Evolutionary conservation across 2,888 invertebrate genomes (phyloP).

Genomic region (Chrysopilus asiliformis): DNA sequence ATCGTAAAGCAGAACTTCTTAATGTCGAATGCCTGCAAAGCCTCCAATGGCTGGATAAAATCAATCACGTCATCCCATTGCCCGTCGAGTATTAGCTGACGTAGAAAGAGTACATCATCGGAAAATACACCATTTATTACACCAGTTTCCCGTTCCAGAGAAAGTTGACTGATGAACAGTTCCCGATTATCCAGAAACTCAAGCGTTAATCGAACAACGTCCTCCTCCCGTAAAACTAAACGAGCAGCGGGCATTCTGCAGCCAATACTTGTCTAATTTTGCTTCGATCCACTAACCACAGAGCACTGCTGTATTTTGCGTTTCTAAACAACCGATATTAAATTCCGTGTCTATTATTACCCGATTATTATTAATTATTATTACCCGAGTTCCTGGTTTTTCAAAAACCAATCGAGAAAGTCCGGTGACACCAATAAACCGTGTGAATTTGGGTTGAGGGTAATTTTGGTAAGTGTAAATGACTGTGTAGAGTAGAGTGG

Average conservation of each 20-base stretch:
- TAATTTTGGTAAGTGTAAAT: too few relatives aligned
- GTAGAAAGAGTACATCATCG: slow-evolving; percentile 84
- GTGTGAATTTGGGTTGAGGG: too few relatives aligned
- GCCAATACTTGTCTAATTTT: too few relatives aligned
- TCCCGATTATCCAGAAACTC: slow-evolving; percentile 82
- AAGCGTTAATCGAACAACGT: slow-evolving; percentile 70
- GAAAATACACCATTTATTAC: slow-evolving; percentile 87
- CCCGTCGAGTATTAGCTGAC: slow-evolving; percentile 90
- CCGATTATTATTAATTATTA: too few relatives aligned
- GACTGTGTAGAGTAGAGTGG: too few relatives aligned
- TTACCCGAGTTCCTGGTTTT: too few relatives aligned
- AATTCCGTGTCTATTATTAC: too few relatives aligned
- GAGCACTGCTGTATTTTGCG: too few relatives aligned
- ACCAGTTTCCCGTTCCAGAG: slow-evolving; percentile 87
- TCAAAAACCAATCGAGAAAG: too few relatives aligned
- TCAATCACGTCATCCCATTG: slow-evolving; percentile 97
- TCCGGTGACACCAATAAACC: too few relatives aligned
- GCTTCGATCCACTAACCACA: too few relatives aligned
- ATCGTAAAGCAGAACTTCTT: slow-evolving; percentile 77
- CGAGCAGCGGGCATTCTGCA: slow-evolving; percentile 63
- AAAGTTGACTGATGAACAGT: slow-evolving; percentile 81
- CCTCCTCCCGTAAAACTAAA: slow-evolving; percentile 74
- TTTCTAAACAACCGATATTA: too few relatives aligned
- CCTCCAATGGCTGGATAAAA: slow-evolving; percentile 86
- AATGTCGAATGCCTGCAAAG: slow-evolving; percentile 67